phyloP scores from a whole-genome alignment of 2,797 vertebrate species.

The Eospalax fontanierii region DNA sequence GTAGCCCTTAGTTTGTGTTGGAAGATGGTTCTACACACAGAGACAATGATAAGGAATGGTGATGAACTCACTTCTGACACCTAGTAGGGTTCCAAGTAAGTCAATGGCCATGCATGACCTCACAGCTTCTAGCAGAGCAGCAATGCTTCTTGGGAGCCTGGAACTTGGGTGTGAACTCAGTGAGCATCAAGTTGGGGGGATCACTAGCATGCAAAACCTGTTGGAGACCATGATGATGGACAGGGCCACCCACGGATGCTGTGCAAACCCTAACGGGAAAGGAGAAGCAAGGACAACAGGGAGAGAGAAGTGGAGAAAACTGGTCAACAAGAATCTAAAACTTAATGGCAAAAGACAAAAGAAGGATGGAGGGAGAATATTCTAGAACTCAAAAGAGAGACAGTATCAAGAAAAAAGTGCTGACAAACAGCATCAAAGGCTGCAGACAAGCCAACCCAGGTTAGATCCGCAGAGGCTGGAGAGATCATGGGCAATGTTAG shows the following conservation, averaged over 20 bases:
- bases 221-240: not conserved
- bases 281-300: not conserved
- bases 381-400: not conserved
- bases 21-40: not conserved
- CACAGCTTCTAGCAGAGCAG: not conserved
- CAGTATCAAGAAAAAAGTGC: not conserved
- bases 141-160: not conserved
- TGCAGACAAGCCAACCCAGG: not conserved
- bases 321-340: not conserved
- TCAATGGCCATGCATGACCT: not conserved
- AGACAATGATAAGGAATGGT: not conserved
- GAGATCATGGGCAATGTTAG: not conserved
- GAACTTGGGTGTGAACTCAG: not conserved
- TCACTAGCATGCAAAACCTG: not conserved
- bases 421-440: not conserved
- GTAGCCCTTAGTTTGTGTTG: not conserved
- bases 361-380: not conserved
- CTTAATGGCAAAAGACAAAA: not conserved
- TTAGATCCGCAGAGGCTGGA: not conserved
- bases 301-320: not conserved
- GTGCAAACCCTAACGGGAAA: not conserved
- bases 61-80: not conserved
- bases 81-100: not conserved
- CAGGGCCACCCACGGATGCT: not conserved
- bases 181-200: not conserved